phyloP scores from a whole-genome alignment of 2,113 vertebrate species.

The Rhombomys opimus region DNA sequence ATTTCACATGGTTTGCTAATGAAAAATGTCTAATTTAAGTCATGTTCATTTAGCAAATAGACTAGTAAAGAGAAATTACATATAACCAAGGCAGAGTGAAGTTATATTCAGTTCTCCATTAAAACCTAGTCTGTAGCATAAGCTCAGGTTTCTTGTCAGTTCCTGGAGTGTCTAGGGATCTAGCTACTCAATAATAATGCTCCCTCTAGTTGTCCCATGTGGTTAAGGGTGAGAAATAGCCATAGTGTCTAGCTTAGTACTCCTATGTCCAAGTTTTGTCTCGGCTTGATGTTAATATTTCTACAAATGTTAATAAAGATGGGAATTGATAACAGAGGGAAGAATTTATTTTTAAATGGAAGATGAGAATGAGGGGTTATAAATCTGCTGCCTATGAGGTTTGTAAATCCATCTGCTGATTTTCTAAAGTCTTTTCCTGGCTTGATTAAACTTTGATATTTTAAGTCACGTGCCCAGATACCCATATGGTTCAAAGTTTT shows the following conservation, averaged over 20 bases:
- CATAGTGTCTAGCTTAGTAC: background rate
- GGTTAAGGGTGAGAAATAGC: slow-evolving; percentile 9
- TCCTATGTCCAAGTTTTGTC: slow-evolving; percentile 6
- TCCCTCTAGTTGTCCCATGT: background rate
- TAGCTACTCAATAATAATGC: slow-evolving; percentile 27
- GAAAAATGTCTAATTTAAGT: slow-evolving; percentile 4
- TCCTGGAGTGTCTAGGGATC: background rate
- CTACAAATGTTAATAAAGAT: slow-evolving; percentile 16
- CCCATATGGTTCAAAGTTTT: background rate
- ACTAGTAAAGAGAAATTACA: slow-evolving; percentile 55
- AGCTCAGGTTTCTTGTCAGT: background rate
- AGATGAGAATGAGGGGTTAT: background rate
- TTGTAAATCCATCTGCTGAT: background rate
- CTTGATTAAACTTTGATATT: slow-evolving; percentile 18
- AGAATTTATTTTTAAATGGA: slow-evolving; percentile 48
- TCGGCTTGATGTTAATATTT: slow-evolving; percentile 19
- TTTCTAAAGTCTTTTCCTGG: background rate
- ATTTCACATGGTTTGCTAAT: slow-evolving; percentile 30
- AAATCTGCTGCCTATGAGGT: background rate
- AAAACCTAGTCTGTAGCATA: slow-evolving; percentile 28
- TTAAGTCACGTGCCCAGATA: background rate
- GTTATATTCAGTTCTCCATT: slow-evolving; percentile 38
- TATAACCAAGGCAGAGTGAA: slow-evolving; percentile 23
- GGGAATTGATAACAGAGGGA: background rate
- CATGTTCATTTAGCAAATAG: slow-evolving; percentile 35